These are phyloP conservation scores for Hepsetus odoe DNA, from an alignment of 2,113 vertebrate genomes.

Conservation along the genomic window DNA sequence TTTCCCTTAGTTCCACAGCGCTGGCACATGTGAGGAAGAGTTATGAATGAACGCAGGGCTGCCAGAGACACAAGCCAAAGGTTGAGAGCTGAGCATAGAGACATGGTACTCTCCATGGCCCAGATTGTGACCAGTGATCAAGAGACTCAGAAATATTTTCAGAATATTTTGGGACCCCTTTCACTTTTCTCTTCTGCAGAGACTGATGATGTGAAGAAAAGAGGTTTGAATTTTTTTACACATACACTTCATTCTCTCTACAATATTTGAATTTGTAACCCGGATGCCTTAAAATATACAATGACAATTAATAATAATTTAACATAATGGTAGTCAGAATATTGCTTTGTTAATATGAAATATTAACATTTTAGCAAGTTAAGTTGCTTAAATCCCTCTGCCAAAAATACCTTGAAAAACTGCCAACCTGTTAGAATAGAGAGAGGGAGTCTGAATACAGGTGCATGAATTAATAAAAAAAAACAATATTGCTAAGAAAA, in stretches of 20 bases:
- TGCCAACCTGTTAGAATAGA: no score
- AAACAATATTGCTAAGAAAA: no score
- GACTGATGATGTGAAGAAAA: neutral
- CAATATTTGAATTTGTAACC: neutral
- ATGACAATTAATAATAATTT: no score
- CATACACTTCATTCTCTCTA: neutral
- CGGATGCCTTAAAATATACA: neutral
- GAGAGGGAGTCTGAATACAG: no score
- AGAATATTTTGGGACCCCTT: constrained; percentile 9
- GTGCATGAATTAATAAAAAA: no score
- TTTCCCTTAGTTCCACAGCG: neutral
- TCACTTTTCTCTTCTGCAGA: constrained; percentile 17
- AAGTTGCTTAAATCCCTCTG: no score
- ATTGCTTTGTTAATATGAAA: neutral
- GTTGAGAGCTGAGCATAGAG: neutral
- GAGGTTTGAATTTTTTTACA: constrained; percentile 4
- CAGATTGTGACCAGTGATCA: neutral
- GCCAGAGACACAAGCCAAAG: neutral
- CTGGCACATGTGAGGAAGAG: neutral
- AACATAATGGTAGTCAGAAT: neutral
- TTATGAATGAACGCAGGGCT: neutral
- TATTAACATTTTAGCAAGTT: no score
- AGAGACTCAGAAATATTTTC: constrained; percentile 1
- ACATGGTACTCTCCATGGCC: neutral
- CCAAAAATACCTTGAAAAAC: no score